A percentile compares a stretch with the other conserved stretches of the same genome.
These are phyloP conservation scores for Coracopsis vasa DNA, from an alignment of 2,113 vertebrate genomes.

Conservation along the genomic window DNA sequence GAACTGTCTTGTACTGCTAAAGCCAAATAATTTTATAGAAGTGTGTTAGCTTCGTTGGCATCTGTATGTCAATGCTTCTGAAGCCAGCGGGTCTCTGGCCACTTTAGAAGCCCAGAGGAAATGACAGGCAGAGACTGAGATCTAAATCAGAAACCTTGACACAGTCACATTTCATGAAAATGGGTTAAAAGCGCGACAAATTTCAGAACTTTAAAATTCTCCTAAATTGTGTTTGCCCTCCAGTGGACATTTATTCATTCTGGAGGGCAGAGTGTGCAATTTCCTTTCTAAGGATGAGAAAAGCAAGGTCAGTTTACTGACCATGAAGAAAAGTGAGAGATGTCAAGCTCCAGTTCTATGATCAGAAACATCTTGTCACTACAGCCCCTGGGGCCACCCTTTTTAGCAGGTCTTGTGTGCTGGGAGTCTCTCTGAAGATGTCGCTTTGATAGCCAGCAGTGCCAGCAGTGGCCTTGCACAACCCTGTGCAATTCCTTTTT, in stretches of 20 bases:
- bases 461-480: neutral
- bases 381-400: neutral
- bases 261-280: neutral
- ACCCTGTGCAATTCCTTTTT: neutral
- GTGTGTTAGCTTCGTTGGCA: neutral
- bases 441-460: neutral
- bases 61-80: neutral
- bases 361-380: neutral
- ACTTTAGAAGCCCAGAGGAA: neutral
- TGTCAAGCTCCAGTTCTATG: neutral
- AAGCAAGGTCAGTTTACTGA: neutral
- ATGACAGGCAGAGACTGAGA: neutral
- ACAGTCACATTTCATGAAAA: neutral
- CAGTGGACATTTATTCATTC: neutral
- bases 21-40: neutral
- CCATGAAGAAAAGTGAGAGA: neutral
- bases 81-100: neutral
- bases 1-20: neutral
- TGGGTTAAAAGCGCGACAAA: neutral
- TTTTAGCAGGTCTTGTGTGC: neutral
- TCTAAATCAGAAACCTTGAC: neutral
- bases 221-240: neutral
- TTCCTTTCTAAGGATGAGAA: neutral
- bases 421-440: neutral
- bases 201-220: neutral